Conservation (phyloP, 2,888 invertebrate genomes). For the Lomographa bimaculata region DNA sequence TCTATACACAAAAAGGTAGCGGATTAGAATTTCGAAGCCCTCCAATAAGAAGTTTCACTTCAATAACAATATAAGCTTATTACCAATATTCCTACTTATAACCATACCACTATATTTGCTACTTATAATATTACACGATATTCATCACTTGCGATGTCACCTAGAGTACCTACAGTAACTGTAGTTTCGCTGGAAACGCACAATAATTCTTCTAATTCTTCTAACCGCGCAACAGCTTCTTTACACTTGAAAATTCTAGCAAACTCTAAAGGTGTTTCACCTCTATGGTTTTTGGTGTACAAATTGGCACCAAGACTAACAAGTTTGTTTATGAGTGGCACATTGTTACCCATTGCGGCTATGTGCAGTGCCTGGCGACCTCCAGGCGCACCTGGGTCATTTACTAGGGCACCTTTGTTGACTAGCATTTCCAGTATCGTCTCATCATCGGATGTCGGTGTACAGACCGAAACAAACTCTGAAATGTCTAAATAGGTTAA, state of each 20-base stretch:
- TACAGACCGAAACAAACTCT: constrained; percentile 73
- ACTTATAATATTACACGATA: too few species aligned
- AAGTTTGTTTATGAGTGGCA: constrained; percentile 56
- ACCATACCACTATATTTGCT: too few species aligned
- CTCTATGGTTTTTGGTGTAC: constrained; percentile 53
- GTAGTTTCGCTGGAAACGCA: too few species aligned
- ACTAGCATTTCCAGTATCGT: constrained; percentile 61
- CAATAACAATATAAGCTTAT: too few species aligned
- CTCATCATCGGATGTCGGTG: constrained; percentile 57
- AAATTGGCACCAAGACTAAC: constrained; percentile 62
- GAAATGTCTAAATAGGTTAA: too few species aligned
- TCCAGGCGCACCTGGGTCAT: constrained; percentile 62
- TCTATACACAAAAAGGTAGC: too few species aligned
- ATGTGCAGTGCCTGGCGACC: constrained; percentile 76
- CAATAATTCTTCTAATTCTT: constrained; percentile 6
- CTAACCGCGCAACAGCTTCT: constrained; percentile 48
- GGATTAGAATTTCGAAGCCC: too few species aligned
- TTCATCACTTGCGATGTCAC: too few species aligned
- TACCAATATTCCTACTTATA: too few species aligned
- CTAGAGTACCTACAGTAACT: too few species aligned
- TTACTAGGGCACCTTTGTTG: constrained; percentile 57
- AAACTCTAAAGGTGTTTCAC: constrained; percentile 65
- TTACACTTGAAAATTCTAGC: constrained; percentile 59
- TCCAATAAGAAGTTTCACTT: too few species aligned
- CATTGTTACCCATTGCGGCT: constrained; percentile 76